Conservation (phyloP, 2,797 vertebrate genomes). For the Pipistrellus pipistrellus region DNA sequence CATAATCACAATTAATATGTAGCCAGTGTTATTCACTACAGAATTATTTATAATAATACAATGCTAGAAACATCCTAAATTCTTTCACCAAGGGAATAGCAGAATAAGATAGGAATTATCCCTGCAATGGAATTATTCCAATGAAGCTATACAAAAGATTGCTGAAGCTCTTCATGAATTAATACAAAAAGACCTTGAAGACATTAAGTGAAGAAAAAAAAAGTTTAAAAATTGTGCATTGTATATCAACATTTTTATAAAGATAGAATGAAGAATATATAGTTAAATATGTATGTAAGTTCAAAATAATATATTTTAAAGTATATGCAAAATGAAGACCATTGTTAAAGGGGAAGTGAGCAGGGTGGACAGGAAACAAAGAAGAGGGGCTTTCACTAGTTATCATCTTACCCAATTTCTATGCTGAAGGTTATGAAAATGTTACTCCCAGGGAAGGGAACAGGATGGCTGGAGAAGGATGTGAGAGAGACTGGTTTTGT, state of each 20-base stretch:
- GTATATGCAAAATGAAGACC: background rate
- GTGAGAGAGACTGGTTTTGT: background rate
- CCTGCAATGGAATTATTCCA: background rate
- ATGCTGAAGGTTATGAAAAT: background rate
- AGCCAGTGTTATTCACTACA: background rate
- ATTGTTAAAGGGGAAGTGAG: background rate
- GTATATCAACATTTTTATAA: background rate
- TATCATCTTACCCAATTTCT: background rate
- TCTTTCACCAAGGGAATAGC: background rate
- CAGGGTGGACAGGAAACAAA: background rate
- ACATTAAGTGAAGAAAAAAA: background rate
- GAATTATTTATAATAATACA: background rate
- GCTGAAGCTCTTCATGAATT: background rate
- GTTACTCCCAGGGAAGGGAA: background rate
- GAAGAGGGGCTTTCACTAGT: background rate
- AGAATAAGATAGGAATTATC: background rate
- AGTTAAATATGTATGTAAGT: background rate
- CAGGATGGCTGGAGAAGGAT: background rate
- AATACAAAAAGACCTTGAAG: background rate
- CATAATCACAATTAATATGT: background rate
- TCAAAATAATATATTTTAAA: conserved; percentile 31
- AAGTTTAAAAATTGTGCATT: background rate
- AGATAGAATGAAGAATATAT: background rate
- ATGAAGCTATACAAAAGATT: background rate
- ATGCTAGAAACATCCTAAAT: background rate